phyloP scores from a whole-genome alignment of 1,140 invertebrate genomes.

The Zeugodacus cucurbitae region DNA sequence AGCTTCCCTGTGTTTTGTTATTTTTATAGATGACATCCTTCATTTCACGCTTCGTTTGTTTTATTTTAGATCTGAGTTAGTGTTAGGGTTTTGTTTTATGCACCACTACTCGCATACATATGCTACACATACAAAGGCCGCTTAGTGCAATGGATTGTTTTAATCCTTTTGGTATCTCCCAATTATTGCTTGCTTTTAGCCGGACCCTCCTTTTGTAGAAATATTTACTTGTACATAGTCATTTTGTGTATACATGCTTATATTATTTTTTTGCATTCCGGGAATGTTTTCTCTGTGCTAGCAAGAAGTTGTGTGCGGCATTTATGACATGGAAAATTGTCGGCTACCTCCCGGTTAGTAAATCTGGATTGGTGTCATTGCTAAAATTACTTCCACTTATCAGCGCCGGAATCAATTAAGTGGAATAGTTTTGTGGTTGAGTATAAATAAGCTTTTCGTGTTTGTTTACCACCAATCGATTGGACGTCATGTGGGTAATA shows the following conservation, averaged over 20 bases:
- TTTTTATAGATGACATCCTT: background rate
- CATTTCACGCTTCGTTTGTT: background rate
- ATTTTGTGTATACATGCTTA: background rate
- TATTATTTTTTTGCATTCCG: background rate
- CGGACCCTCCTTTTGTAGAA: background rate
- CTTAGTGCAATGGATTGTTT: background rate
- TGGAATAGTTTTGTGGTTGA: constrained; percentile 42
- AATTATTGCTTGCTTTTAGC: background rate
- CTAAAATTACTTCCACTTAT: constrained; percentile 2
- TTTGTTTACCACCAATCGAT: background rate
- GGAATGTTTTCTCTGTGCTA: background rate
- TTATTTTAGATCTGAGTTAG: constrained; percentile 10
- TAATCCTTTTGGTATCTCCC: background rate
- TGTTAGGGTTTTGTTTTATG: background rate
- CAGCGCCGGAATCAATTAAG: constrained; percentile 34
- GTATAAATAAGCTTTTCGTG: background rate
- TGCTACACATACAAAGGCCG: background rate
- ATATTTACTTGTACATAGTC: background rate
- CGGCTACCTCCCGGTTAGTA: background rate
- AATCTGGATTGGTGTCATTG: constrained; percentile 13
- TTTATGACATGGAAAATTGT: background rate
- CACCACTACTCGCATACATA: background rate
- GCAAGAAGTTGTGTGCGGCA: too few species aligned
- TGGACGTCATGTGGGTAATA: background rate
- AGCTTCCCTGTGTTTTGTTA: background rate